These are phyloP conservation scores for Dioctria rufipes DNA, from an alignment of 2,888 invertebrate species.

Conservation along the genomic window DNA sequence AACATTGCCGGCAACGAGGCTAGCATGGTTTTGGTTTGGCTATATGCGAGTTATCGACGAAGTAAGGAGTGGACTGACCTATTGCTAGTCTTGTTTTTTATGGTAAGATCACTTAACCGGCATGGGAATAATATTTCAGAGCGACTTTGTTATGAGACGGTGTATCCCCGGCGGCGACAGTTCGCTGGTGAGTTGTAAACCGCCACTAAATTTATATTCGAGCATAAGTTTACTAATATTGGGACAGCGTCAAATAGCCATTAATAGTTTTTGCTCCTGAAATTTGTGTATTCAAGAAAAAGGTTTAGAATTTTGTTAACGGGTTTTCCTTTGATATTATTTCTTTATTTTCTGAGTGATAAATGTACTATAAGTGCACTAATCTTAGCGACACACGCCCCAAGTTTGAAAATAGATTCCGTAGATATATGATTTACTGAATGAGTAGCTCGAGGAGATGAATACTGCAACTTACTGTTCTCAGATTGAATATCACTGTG, in stretches of 20 bases:
- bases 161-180: conserved; percentile 17
- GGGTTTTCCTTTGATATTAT: no score
- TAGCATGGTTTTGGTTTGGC: background rate
- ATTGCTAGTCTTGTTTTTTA: conserved; percentile 39
- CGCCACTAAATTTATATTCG: conserved; percentile 31
- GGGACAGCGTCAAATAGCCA: background rate
- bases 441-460: no score
- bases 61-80: conserved; percentile 29
- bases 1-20: no score
- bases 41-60: conserved; percentile 7
- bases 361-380: no score
- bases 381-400: no score
- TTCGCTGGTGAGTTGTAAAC: conserved; percentile 16
- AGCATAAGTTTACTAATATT: background rate
- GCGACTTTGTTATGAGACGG: conserved; percentile 31
- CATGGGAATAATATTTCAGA: conserved; percentile 21
- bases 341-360: no score
- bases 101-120: conserved; percentile 17
- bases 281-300: no score
- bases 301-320: no score
- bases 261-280: background rate
- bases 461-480: no score
- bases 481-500: no score
- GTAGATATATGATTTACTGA: no score
- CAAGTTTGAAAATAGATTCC: no score